A percentile compares a stretch with the other conserved stretches of the same genome.
These are phyloP conservation scores for Magallana ariakensis DNA, from an alignment of 1,140 invertebrate genomes.

Conservation along the genomic window DNA sequence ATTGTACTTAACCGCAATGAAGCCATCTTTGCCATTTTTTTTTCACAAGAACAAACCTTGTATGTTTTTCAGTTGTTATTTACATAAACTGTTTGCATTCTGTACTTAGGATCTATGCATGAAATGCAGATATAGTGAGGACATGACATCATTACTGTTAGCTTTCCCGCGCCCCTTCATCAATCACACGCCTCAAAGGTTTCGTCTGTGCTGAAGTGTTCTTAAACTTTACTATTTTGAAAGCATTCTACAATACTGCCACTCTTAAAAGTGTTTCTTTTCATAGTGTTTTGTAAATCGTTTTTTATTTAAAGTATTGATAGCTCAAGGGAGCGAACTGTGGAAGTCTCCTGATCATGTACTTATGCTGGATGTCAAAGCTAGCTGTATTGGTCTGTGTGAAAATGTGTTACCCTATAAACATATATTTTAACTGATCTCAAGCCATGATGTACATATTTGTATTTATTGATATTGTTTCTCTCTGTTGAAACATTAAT, in stretches of 20 bases:
- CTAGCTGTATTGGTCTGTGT: no score
- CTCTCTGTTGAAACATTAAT: no score
- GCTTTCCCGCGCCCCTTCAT: background rate
- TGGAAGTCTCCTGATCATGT: background rate
- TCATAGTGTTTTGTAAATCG: background rate
- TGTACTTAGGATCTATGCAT: background rate
- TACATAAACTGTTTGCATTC: background rate
- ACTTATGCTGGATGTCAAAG: no score
- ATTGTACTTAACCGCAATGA: background rate
- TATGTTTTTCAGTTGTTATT: background rate
- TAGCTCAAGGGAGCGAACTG: conserved; percentile 15
- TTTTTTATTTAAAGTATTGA: background rate
- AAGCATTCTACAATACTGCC: conserved; percentile 28
- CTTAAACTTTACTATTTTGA: background rate
- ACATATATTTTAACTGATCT: background rate
- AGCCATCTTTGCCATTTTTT: background rate
- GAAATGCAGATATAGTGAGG: background rate
- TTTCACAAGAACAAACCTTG: background rate
- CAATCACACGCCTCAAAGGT: background rate
- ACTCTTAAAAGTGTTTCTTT: background rate
- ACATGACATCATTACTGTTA: background rate
- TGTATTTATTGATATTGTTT: background rate
- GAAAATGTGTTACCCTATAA: no score
- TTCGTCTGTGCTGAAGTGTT: background rate
- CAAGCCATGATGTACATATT: conserved; percentile 4